Evolutionary conservation across 2,797 vertebrate species (phyloP).

Genomic region (Champsocephalus esox): DNA sequence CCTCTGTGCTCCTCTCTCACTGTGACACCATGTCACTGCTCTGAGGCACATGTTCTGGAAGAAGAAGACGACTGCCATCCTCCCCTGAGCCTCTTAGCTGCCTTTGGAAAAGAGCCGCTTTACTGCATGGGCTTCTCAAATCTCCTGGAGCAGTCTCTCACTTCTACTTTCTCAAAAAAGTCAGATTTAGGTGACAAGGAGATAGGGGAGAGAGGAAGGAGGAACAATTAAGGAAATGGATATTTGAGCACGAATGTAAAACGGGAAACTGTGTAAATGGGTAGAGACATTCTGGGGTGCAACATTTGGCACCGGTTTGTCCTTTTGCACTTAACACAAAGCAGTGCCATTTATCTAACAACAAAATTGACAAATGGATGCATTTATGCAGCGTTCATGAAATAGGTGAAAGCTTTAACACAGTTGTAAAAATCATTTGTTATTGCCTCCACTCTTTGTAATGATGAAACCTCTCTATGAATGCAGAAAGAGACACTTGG

Average conservation of each 20-base stretch:
- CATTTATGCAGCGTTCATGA: slow-evolving; percentile 22
- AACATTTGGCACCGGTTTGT: slow-evolving; percentile 50
- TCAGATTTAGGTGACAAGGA: slow-evolving; percentile 64
- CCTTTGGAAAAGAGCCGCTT: slow-evolving; percentile 74
- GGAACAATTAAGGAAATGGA: slow-evolving; percentile 19
- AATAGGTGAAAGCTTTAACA: slow-evolving; percentile 16
- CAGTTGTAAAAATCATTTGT: slow-evolving; percentile 5
- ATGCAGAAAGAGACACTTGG: not conserved
- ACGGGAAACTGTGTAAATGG: slow-evolving; percentile 31
- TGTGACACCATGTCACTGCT: slow-evolving; percentile 77
- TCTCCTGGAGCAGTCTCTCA: slow-evolving; percentile 67
- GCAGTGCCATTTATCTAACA: slow-evolving; percentile 27
- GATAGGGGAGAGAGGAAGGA: slow-evolving; percentile 32
- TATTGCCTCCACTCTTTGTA: not conserved
- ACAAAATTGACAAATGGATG: slow-evolving; percentile 28
- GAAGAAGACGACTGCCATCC: slow-evolving; percentile 69
- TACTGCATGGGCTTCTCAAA: slow-evolving; percentile 73
- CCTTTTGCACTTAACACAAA: slow-evolving; percentile 35
- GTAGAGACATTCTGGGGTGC: slow-evolving; percentile 29
- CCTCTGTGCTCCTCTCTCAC: slow-evolving; percentile 49
- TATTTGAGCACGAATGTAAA: slow-evolving; percentile 29
- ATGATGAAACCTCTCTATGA: not conserved
- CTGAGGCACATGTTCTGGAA: slow-evolving; percentile 78
- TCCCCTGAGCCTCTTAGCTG: slow-evolving; percentile 79
- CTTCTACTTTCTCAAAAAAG: slow-evolving; percentile 53